Evolutionary conservation across 2,113 vertebrate species (phyloP).

Genomic region (Sphaerodactylus townsendi): DNA sequence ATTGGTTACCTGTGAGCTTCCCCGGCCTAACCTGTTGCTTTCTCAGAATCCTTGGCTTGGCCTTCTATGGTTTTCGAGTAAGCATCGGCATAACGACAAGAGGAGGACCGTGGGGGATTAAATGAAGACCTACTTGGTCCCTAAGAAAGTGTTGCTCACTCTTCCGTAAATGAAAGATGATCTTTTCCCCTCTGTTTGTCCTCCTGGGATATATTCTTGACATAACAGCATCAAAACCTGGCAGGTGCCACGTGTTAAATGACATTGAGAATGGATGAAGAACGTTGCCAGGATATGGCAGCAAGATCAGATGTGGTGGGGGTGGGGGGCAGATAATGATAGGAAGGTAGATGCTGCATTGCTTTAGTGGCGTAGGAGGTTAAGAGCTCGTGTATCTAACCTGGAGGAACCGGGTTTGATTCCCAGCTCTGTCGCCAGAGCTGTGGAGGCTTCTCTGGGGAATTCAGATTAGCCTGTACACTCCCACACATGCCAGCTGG

Average conservation of each 20-base stretch:
- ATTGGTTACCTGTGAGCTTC: conserved; percentile 46
- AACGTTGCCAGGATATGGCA: conserved; percentile 46
- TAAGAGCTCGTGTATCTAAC: no score
- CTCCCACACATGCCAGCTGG: no score
- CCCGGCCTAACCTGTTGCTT: conserved; percentile 22
- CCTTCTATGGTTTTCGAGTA: conserved; percentile 38
- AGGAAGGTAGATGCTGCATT: conserved; percentile 23
- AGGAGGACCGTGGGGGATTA: conserved; percentile 46
- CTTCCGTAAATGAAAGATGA: conserved; percentile 60
- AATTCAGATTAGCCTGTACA: no score
- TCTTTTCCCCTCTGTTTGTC: conserved; percentile 53
- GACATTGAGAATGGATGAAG: conserved; percentile 56
- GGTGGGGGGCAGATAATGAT: conserved; percentile 39
- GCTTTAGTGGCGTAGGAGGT: no score
- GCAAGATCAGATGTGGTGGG: conserved; percentile 47
- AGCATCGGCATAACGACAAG: conserved; percentile 41
- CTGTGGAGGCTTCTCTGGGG: no score
- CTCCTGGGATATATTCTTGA: conserved; percentile 49
- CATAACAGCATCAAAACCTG: conserved; percentile 60
- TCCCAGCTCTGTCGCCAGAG: no score
- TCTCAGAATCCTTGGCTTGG: neutral
- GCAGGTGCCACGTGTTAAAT: conserved; percentile 57
- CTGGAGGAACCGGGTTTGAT: no score
- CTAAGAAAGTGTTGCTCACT: conserved; percentile 57
- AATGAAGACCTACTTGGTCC: conserved; percentile 49